Base-by-base conservation (phyloP, 2,888 invertebrate genomes). In the Penaeus monodon region DNA sequence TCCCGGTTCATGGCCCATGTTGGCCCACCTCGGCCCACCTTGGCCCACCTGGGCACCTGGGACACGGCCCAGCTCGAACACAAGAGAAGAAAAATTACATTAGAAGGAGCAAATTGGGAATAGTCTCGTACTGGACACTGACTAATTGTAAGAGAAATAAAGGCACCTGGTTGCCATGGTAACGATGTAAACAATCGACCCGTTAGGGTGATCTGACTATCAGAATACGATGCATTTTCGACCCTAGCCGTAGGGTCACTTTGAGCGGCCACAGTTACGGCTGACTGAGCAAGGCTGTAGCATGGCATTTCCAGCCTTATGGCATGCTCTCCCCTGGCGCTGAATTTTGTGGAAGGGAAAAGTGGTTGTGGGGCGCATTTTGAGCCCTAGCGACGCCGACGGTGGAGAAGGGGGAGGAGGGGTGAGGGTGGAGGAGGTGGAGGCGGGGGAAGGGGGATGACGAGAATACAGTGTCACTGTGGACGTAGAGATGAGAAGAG, bases 111-210 rank as follows among this genome's bases (percentile, higher is more conserved):
- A 81, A 84, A 88, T 88, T 88, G 84, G 84, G 84, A 88, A 88
- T 88, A 88, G 84, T 81, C 88, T 84, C 74, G 64, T 76, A 63
- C 73, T 57, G 84, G 88, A 88, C 88, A 84, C 84, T 88, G 84
- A 88, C 88, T 88, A 88, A 88, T 88, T 88, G 88, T 81, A 65
- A 44, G 84, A 76, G 84, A 84, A 88, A 88, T 84, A 84, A 87
- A 88, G 76, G 81, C 80, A 78, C 70, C 68, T 49, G 68, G 88
- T 88, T 84, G 65, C 88, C 88, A 88, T 88, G 84, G 84, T 29
- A 38, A 88, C 88, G 27, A 38, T 65, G 88, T 88, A 84, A 88
- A 88, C 88, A 88, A 88, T 84, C 70, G 81, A 78, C 65, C 81
- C 29, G 66, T 77, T 65, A 82, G 83, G 84, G 63, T 57, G 74